phyloP scores from a whole-genome alignment of 2,113 vertebrate species.

The Mirounga angustirostris region DNA sequence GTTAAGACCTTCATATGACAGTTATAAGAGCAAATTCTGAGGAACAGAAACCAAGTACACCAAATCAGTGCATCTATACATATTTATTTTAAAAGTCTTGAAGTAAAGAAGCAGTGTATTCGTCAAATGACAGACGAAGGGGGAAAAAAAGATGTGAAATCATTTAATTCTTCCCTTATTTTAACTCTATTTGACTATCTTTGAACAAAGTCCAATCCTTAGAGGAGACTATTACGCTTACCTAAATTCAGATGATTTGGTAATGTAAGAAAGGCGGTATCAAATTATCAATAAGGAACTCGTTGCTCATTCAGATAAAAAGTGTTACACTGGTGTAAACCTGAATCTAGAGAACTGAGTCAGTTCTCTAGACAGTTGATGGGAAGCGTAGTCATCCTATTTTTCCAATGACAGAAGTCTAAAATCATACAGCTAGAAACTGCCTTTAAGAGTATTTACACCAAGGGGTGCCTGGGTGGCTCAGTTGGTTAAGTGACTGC shows the following conservation, averaged over 20 bases:
- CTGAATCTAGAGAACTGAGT: neutral
- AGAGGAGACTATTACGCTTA: constrained; percentile 39
- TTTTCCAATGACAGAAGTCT: constrained; percentile 1
- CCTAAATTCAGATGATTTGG: constrained; percentile 50
- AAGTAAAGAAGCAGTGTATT: neutral
- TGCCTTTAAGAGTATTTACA: neutral
- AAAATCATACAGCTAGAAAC: neutral
- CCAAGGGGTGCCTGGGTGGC: neutral
- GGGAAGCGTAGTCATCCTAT: neutral
- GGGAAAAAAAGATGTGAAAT: constrained; percentile 5
- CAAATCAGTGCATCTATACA: neutral
- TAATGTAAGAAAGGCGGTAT: neutral
- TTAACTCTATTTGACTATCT: constrained; percentile 36
- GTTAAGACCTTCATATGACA: constrained; percentile 9
- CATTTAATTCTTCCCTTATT: constrained; percentile 10
- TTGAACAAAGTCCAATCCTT: neutral
- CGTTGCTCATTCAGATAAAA: constrained; percentile 35
- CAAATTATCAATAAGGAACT: constrained; percentile 16
- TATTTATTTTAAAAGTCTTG: constrained; percentile 4
- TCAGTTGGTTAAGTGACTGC: neutral
- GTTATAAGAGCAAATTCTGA: constrained; percentile 41
- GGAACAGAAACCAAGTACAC: neutral
- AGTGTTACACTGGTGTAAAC: neutral
- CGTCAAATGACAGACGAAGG: neutral
- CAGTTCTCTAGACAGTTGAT: neutral